phyloP scores from a whole-genome alignment of 2,888 invertebrate species.

The Artemia sinica region DNA sequence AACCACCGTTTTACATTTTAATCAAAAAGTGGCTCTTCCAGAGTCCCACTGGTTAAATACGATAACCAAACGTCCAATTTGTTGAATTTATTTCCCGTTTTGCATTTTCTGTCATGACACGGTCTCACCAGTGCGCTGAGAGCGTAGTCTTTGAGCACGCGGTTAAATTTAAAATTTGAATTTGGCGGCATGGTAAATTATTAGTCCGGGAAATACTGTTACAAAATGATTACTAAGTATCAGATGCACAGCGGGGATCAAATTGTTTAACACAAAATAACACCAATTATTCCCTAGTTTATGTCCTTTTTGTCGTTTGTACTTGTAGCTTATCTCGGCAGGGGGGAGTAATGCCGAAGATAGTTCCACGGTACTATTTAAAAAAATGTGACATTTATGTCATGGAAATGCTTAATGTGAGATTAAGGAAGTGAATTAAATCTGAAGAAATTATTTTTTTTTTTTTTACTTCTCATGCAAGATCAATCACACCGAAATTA shows the following conservation, averaged over 20 bases:
- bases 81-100: not conserved
- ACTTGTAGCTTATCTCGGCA: not conserved
- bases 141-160: conserved; percentile 7
- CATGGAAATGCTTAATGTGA: too few relatives aligned
- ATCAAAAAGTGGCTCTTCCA: too few relatives aligned
- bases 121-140: conserved; percentile 7
- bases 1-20: too few relatives aligned
- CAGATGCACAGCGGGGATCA: conserved; percentile 8
- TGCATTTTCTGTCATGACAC: not conserved
- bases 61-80: not conserved
- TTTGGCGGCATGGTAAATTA: not conserved
- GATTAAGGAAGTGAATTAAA: too few relatives aligned
- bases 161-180: conserved; percentile 1
- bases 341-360: not conserved
- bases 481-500: too few relatives aligned
- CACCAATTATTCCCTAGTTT: conserved; percentile 9
- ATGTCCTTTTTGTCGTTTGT: conserved; percentile 4
- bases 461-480: too few relatives aligned
- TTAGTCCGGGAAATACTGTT: conserved; percentile 11
- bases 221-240: conserved; percentile 3
- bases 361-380: too few relatives aligned
- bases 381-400: too few relatives aligned
- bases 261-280: not conserved
- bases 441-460: too few relatives aligned
- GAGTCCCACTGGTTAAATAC: too few relatives aligned